These are phyloP conservation scores for Polyodon spathula DNA, from an alignment of 2,113 vertebrate species.

Conservation along the genomic window DNA sequence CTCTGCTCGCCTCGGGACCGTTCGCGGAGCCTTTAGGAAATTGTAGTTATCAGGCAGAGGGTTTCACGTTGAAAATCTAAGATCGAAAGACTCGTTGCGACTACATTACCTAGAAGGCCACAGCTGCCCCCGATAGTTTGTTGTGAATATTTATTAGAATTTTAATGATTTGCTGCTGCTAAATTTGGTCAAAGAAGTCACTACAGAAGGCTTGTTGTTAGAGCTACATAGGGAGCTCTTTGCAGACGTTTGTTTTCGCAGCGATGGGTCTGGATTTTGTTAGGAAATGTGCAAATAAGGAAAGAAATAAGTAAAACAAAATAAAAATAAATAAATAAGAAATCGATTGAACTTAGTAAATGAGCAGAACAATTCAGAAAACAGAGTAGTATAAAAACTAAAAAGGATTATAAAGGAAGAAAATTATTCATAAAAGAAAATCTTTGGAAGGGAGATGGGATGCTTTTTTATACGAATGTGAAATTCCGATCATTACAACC, in stretches of 20 bases:
- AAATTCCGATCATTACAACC: constrained; percentile 1
- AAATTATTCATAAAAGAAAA: constrained; percentile 10
- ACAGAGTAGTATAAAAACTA: neutral
- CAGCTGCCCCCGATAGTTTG: constrained; percentile 22
- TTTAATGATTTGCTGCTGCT: constrained; percentile 67
- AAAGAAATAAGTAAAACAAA: no score
- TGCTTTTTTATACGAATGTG: constrained; percentile 12
- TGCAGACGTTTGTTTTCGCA: constrained; percentile 17
- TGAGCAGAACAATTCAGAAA: neutral
- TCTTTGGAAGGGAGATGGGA: constrained; percentile 6
- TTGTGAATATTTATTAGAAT: constrained; percentile 76
- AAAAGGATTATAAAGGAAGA: neutral
- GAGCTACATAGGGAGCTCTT: constrained; percentile 46
- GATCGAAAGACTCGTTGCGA: neutral
- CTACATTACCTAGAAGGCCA: constrained; percentile 51
- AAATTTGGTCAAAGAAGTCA: constrained; percentile 77
- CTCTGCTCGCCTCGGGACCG: neutral
- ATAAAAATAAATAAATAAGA: no score
- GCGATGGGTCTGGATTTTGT: constrained; percentile 10
- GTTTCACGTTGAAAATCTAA: neutral
- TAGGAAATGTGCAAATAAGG: constrained; percentile 6
- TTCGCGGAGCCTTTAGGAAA: constrained; percentile 34
- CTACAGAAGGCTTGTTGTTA: constrained; percentile 57
- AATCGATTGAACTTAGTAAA: no score
- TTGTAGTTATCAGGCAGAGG: constrained; percentile 33